phyloP scores from a whole-genome alignment of 35 echinoderm and acorn worm species.

The Chiridota heheva region DNA sequence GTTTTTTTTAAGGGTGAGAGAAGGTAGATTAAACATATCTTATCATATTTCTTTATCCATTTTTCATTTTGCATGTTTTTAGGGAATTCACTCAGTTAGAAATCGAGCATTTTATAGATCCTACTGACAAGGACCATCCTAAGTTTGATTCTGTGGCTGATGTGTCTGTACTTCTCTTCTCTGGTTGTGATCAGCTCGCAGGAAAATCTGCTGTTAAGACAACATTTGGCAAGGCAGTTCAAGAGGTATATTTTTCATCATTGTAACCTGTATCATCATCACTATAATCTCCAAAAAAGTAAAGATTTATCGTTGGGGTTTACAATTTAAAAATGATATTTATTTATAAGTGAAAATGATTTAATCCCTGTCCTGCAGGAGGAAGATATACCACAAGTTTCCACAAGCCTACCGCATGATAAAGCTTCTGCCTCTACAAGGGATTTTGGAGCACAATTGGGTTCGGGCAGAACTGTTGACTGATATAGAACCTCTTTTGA shows the following conservation, averaged over 20 bases:
- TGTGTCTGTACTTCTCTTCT: conserved; percentile 61
- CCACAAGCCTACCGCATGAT: no score
- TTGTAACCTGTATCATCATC: no score
- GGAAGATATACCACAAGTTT: no score
- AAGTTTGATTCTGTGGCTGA: conserved; percentile 82
- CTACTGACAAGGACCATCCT: conserved; percentile 84
- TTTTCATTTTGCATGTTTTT: no score
- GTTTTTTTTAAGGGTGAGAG: not conserved
- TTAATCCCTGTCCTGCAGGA: no score
- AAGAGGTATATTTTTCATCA: conserved; percentile 27
- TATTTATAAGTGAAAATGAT: no score
- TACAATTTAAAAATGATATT: no score
- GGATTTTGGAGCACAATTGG: no score
- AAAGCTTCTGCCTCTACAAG: no score
- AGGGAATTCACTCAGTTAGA: conserved; percentile 96
- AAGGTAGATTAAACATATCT: not conserved
- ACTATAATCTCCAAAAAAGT: not conserved
- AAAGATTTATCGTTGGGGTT: not conserved
- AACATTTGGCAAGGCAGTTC: conserved; percentile 81
- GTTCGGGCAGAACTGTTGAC: no score
- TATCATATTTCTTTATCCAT: no score
- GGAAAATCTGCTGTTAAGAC: conserved; percentile 62
- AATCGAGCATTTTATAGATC: conserved; percentile 98
- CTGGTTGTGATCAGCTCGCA: conserved; percentile 59
- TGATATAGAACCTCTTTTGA: no score